Evolutionary conservation across 2,888 invertebrate species (phyloP).

Genomic region (Epinotia brunnichana): DNA sequence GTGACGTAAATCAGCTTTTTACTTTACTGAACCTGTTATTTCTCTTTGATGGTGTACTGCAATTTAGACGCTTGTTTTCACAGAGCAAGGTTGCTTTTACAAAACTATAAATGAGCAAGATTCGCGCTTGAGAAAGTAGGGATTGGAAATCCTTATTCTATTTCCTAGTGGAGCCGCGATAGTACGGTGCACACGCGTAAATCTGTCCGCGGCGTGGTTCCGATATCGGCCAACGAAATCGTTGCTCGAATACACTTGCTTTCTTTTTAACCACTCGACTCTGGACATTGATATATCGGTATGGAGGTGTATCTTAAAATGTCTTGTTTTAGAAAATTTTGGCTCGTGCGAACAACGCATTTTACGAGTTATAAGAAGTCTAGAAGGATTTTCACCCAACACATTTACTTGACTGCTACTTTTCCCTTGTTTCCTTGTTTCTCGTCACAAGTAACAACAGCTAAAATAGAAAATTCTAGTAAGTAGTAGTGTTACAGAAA

Average conservation of each 20-base stretch:
- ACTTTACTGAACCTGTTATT: not conserved
- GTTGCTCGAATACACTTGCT: conserved; percentile 49
- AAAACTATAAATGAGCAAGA: not conserved
- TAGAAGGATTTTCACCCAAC: not conserved
- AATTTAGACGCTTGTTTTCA: not conserved
- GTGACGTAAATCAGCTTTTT: conserved; percentile 33
- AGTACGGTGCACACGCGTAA: conserved; percentile 58
- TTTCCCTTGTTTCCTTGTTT: not conserved
- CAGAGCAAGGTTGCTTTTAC: conserved; percentile 4
- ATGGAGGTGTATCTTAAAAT: conserved; percentile 22
- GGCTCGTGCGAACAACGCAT: conserved; percentile 2
- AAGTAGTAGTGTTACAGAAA: too few species aligned
- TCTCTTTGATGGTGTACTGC: not conserved
- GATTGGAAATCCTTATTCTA: conserved; percentile 42
- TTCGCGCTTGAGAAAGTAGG: conserved; percentile 38
- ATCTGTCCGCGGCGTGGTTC: conserved; percentile 61
- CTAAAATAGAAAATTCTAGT: too few species aligned
- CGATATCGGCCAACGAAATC: conserved; percentile 51
- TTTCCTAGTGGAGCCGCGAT: conserved; percentile 38
- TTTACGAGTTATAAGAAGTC: conserved; percentile 1
- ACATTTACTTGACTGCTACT: not conserved
- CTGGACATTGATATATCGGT: conserved; percentile 48
- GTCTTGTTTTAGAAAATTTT: conserved; percentile 25
- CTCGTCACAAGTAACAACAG: too few species aligned
- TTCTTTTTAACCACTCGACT: conserved; percentile 51